Conservation (phyloP, 2,888 invertebrate species). For the Notodonta ziczac region DNA sequence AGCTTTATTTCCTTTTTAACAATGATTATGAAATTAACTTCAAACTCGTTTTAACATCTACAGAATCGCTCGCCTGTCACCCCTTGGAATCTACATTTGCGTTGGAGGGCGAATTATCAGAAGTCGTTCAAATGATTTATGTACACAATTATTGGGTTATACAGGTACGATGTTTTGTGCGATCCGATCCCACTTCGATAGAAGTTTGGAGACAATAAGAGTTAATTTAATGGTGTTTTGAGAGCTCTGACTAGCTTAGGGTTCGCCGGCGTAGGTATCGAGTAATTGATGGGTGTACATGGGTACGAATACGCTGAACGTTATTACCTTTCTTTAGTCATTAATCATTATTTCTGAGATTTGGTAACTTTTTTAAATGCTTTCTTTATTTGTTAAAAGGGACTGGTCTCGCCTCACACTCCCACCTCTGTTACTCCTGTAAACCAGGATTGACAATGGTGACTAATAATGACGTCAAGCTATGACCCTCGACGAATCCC, state of each 20-base stretch:
- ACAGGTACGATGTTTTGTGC: conserved; percentile 81
- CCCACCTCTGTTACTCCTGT: no score
- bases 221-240: conserved; percentile 75
- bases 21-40: no score
- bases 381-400: no score
- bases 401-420: no score
- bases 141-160: conserved; percentile 84
- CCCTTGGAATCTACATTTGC: conserved; percentile 51
- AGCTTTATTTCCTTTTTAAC: no score
- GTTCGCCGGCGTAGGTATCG: conserved; percentile 2
- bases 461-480: no score
- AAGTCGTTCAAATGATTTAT: conserved; percentile 84
- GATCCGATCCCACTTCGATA: conserved; percentile 74
- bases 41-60: no score
- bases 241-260: conserved; percentile 33
- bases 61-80: conserved; percentile 13
- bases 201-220: conserved; percentile 78
- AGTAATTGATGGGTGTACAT: conserved; percentile 3
- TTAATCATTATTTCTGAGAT: neutral
- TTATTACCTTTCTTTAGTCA: neutral
- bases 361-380: no score
- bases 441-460: no score
- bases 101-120: conserved; percentile 81
- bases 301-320: neutral
- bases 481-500: no score